Base-by-base conservation (phyloP, 2,888 invertebrate genomes). In the Laspeyria flexula region DNA sequence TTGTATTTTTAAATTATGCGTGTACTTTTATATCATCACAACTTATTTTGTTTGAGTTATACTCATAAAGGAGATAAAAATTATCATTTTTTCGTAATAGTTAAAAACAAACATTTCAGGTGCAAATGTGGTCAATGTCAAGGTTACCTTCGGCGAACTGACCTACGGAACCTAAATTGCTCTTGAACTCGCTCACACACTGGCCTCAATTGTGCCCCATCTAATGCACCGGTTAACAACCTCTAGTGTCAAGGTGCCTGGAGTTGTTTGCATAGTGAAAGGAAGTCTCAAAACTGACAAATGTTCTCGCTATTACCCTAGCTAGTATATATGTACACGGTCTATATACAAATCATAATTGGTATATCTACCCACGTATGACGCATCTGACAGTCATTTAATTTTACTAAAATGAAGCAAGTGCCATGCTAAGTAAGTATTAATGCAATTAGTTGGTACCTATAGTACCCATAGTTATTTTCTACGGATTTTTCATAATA, bases 91-190 rank as follows among this genome's bases (percentile, higher is more conserved):
- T 42, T 47, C 41, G 16, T 30, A 64, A 59, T 55, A 48, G 34
- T 63, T 60, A 3, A 54, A 59, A 70, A 49, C 31, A 55, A 62
- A 60, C 52, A 60, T 71, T 67, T 53, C 73, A 79, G 77, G 77
- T 84, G 71, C 72, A 71, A 77, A 83, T 85, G 80, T 87, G 58
- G 78, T 81, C 88, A 90, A 88, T 82, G 90, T 90, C 91, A 90
- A 90, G 91, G 91, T 92, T 90, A 92, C 90, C 91, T 92, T 91
- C 88, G 88, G 81, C 86, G 91, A 87, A 91, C 91, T 92, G 91
- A 92, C 91, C 91, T 92, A 92, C 86, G 90, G 90, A 87, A 92
- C 90, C 86, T 89, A 90, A 92, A 91, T 92, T 91, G 91, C 86
- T 92, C 91, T 90, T 90, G 91, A 90, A 90, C 91, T 88, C 88